A percentile compares a stretch with the other conserved stretches of the same genome.
Conservation (phyloP, 2,888 invertebrate genomes). For the Heliconius sara region DNA sequence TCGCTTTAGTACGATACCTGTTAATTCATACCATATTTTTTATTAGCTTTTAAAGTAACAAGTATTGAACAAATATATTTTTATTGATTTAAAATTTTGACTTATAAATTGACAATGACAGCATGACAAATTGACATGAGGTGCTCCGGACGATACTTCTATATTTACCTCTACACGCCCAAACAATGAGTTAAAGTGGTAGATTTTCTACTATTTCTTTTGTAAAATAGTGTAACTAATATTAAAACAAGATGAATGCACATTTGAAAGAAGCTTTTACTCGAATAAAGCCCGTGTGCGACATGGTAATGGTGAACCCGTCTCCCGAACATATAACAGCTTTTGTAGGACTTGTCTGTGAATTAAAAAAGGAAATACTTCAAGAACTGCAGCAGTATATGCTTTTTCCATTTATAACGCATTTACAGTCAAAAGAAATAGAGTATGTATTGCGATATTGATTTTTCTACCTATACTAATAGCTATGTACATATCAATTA, state of each 20-base stretch:
- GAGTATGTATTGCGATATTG: conserved; percentile 59
- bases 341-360: conserved; percentile 62
- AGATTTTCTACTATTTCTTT: not conserved
- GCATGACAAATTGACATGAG: conserved; percentile 25
- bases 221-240: not conserved
- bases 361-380: conserved; percentile 68
- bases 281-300: conserved; percentile 81
- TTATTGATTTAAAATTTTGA: conserved; percentile 19
- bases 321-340: conserved; percentile 64
- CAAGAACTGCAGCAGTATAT: conserved; percentile 82
- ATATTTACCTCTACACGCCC: conserved; percentile 12
- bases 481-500: conserved; percentile 9
- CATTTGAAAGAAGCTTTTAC: conserved; percentile 69
- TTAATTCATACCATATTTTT: too few relatives aligned
- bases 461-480: conserved; percentile 27
- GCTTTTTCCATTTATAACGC: conserved; percentile 78
- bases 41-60: not conserved
- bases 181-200: conserved; percentile 32
- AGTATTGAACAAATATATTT: not conserved
- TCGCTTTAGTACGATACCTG: not conserved
- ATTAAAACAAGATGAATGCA: conserved; percentile 60
- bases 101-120: conserved; percentile 9
- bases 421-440: conserved; percentile 64
- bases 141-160: not conserved
- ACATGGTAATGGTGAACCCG: conserved; percentile 78